These are phyloP conservation scores for Rhea americana DNA, from an alignment of 2,113 vertebrate genomes.

Conservation along the genomic window DNA sequence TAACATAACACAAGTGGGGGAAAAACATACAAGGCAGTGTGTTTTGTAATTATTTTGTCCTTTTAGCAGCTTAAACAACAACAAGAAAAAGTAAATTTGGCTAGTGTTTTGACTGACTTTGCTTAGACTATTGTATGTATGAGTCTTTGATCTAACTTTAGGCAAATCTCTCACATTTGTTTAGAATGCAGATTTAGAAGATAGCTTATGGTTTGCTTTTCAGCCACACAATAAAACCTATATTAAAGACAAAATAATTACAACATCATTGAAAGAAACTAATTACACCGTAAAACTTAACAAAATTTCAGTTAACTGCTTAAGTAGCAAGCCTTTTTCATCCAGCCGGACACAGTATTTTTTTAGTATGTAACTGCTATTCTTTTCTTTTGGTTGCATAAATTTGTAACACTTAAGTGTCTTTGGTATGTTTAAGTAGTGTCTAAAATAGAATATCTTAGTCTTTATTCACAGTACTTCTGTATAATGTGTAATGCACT, in stretches of 20 bases:
- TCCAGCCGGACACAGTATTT: constrained; percentile 70
- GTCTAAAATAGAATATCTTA: constrained; percentile 77
- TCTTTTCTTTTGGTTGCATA: constrained; percentile 77
- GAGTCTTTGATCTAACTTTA: constrained; percentile 34
- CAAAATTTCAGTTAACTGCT: constrained; percentile 54
- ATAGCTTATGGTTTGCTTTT: constrained; percentile 39
- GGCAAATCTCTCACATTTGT: constrained; percentile 11
- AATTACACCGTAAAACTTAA: constrained; percentile 61
- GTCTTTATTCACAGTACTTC: constrained; percentile 82
- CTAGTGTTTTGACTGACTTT: constrained; percentile 45
- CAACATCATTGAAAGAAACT: background rate
- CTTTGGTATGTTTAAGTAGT: constrained; percentile 77
- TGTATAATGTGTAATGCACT: constrained; percentile 92
- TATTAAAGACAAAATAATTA: constrained; percentile 55
- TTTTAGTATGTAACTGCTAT: constrained; percentile 76
- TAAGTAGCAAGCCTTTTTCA: constrained; percentile 65
- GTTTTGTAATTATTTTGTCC: constrained; percentile 63
- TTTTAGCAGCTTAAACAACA: constrained; percentile 25
- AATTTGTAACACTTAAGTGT: constrained; percentile 74
- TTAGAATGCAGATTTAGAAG: constrained; percentile 18
- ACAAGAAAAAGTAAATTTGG: background rate
- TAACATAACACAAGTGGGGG: constrained; percentile 41
- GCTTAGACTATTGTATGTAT: background rate
- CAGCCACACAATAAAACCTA: constrained; percentile 6
- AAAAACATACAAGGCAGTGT: background rate